Base-by-base conservation (phyloP, 2,113 vertebrate species). In the Antennarius striatus region DNA sequence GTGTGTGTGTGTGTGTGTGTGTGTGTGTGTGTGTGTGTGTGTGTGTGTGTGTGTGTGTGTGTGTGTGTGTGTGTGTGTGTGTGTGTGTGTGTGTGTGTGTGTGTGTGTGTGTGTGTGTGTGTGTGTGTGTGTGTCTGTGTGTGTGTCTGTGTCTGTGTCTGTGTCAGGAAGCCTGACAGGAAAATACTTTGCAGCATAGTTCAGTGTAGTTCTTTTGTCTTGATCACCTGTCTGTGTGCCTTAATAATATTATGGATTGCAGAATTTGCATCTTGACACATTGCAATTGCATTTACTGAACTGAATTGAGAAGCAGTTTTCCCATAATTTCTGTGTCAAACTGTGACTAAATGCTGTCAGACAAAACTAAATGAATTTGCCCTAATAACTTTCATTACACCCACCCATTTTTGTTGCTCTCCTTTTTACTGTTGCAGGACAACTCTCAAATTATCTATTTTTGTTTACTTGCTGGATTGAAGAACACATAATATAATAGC, bases 231-330 rank as follows among this genome's bases (percentile, higher is more conserved):
- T 67, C 70, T 64, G 72, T 40, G 10, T 61, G 74, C 68, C 78
- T 79, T 75, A 74, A 82, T 68, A 80, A 69, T 74, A 68, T 84
- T 69, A 59, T 52, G 63, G 51, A 68, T 61, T 82, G 62, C 64
- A 73, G 75, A 79, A 72, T 81, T 81, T 84, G 62, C 73, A 67
- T 45, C 72, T 79, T 82, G 75, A 80, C 79, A 52, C 80, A 64
- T 52, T 79, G 72, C 71, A 66, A 56, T 67, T 65, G 63, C 61
- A 50, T 56, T 56, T 63, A 67, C 68, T 75, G 70, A 70, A 80
- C 73, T 60, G 63, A 71, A 73, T 66, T 22, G 32, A 69, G 55
- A 66, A 64, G 59, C 71, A 65, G 73, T 80, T 74, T 74, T 61
- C 60, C 61, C 56, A 53, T 84, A 62, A 56, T 80, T 79, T 67